phyloP scores from a whole-genome alignment of 2,888 invertebrate genomes.

The Cheilosia grossa region DNA sequence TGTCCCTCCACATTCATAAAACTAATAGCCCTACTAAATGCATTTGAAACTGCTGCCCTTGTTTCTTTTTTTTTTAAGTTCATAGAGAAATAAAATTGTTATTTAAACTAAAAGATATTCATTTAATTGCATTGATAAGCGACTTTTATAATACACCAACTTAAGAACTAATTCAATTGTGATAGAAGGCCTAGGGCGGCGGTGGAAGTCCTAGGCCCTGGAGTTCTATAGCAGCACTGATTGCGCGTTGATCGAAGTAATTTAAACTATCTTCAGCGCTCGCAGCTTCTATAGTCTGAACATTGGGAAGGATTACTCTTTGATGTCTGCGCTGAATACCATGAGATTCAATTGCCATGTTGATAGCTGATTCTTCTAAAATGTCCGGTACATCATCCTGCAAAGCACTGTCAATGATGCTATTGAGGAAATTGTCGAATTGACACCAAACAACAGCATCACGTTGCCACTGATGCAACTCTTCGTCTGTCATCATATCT shows the following conservation, averaged over 20 bases:
- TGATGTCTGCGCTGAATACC: constrained; percentile 63
- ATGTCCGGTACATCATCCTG: constrained; percentile 36
- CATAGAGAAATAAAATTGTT: constrained; percentile 64
- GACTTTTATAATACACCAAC: constrained; percentile 19
- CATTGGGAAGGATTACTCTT: constrained; percentile 12
- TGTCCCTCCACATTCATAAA: constrained; percentile 30
- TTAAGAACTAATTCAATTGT: constrained; percentile 18
- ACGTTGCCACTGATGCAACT: constrained; percentile 77
- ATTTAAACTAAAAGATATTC: constrained; percentile 32
- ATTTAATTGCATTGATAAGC: constrained; percentile 52
- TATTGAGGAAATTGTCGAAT: constrained; percentile 78
- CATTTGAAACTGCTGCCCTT: constrained; percentile 29
- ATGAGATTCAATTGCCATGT: constrained; percentile 76
- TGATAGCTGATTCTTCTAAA: constrained; percentile 76
- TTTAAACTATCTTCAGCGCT: constrained; percentile 14
- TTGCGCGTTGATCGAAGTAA: constrained; percentile 46
- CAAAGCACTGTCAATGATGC: constrained; percentile 68
- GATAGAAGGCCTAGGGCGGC: background rate
- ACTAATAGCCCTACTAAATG: constrained; percentile 27
- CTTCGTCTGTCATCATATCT: constrained; percentile 78
- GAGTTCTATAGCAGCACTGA: constrained; percentile 55
- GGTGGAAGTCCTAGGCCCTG: constrained; percentile 57
- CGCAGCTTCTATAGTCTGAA: constrained; percentile 5
- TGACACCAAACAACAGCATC: constrained; percentile 77
- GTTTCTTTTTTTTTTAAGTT: constrained; percentile 31